Evolutionary conservation across 35 echinoderm and acorn worm genomes (phyloP), one percentile per base, ranked within the genome.

Genomic region (Holothuria glaberrima): DNA sequence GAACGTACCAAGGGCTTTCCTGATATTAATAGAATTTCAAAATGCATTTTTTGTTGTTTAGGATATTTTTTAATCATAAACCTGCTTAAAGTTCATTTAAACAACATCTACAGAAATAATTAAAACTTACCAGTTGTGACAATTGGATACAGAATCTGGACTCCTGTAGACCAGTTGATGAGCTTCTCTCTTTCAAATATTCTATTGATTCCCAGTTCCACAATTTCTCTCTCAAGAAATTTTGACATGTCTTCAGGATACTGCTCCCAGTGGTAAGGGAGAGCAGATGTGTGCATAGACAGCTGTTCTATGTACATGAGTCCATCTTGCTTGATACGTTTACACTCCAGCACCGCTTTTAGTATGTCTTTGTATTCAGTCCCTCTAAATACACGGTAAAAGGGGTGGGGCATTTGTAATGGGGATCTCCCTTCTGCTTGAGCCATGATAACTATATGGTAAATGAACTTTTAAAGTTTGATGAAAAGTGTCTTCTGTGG

Each of bases 101-200:
- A n/a, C n/a, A n/a, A n/a, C 7, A 41, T 41, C 36, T 41, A 41
- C 36, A 4, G 36, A 54, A 0, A 54, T 54, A 54, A 54, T 54
- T 1, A 22, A 79, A 61, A 45, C 83, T 67, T 62, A 99, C 97
- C 97, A 89, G 97, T 90, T 9, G 97, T 93, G 46, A 79, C 62
- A 18, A 99, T 34, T 20, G 97, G 93, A 30, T 83, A 77, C 0
- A 99, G 62, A 17, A 77, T 88, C 29, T 59, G 82, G 17, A 83
- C 58, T 0, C 75, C 38, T 10, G 76, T 81, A 20, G 68, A 88
- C 93, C 93, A 93, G 76, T 95, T 99, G 20, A 99, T 74, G 9
- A 98, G 52, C 6, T 70, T 58, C 17, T 87, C 58, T 14, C 58
- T 29, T 41, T 92, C 88, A 36, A 98, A 88, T 4, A 83, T 22